Evolutionary conservation across 2,113 vertebrate genomes (phyloP).

Genomic region (Tinamus guttatus): DNA sequence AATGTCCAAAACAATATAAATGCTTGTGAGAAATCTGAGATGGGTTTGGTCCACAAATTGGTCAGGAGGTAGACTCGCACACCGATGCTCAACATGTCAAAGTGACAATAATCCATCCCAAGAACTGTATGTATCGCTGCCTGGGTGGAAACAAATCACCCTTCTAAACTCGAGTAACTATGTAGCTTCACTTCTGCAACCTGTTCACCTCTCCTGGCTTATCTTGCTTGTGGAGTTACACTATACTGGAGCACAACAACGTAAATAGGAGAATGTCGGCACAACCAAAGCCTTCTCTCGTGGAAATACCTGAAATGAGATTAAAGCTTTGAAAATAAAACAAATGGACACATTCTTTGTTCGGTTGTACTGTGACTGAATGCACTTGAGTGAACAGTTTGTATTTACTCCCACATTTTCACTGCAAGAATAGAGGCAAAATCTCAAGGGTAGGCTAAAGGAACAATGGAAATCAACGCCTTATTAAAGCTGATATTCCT

Average conservation of each 20-base stretch:
- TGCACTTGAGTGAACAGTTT: neutral
- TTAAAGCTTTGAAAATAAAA: neutral
- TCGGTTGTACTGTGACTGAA: neutral
- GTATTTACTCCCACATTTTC: neutral
- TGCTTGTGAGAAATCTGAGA: accelerated
- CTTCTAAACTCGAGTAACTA: neutral
- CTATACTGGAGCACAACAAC: neutral
- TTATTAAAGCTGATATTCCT: neutral
- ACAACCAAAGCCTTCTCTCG: neutral
- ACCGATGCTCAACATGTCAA: neutral
- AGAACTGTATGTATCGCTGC: neutral
- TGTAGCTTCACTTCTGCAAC: neutral
- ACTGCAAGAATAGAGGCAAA: neutral
- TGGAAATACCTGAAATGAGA: neutral
- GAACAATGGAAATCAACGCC: neutral
- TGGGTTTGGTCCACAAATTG: neutral
- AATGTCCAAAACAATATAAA: neutral
- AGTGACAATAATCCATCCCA: accelerated
- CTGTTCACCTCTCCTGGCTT: neutral
- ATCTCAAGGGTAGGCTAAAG: neutral
- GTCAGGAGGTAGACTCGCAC: neutral
- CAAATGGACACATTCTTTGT: neutral
- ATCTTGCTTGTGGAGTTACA: neutral
- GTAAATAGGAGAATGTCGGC: neutral
- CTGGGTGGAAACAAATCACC: neutral